phyloP scores from a whole-genome alignment of 2,888 invertebrate genomes.

The Cataglyphis rosenhaueri region DNA sequence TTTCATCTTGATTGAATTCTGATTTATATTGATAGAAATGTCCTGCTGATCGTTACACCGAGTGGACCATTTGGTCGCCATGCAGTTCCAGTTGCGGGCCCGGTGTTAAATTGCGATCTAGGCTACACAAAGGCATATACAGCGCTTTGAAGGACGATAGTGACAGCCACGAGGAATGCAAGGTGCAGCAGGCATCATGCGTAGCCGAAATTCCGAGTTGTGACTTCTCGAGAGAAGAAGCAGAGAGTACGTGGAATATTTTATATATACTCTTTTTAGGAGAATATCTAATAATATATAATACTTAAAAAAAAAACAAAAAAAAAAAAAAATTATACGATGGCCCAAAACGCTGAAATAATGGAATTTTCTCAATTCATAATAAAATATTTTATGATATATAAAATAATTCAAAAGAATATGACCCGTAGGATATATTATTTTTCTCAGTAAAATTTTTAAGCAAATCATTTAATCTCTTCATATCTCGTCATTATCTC shows the following conservation, averaged over 20 bases:
- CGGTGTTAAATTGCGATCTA: conserved; percentile 90
- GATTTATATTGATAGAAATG: conserved; percentile 79
- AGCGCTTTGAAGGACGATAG: conserved; percentile 65
- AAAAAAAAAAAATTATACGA: too few species aligned
- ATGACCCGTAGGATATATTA: background rate
- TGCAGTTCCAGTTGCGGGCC: conserved; percentile 95
- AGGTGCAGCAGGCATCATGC: conserved; percentile 77
- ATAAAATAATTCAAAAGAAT: background rate
- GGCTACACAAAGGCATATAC: conserved; percentile 69
- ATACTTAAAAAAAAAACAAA: background rate
- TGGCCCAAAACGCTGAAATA: background rate
- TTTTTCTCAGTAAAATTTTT: background rate
- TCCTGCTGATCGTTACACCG: conserved; percentile 86
- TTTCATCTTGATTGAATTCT: background rate
- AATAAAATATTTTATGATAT: background rate
- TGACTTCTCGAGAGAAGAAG: conserved; percentile 78
- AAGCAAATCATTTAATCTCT: background rate
- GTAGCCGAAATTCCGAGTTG: conserved; percentile 79
- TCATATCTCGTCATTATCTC: background rate
- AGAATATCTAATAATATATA: background rate
- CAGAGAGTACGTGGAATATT: conserved; percentile 73
- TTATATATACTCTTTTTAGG: background rate
- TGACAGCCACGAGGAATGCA: conserved; percentile 78
- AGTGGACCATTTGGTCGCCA: conserved; percentile 96
- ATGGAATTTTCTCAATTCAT: background rate